These are phyloP conservation scores for Syngnathus scovelli DNA, from an alignment of 2,113 vertebrate species.

Conservation along the genomic window DNA sequence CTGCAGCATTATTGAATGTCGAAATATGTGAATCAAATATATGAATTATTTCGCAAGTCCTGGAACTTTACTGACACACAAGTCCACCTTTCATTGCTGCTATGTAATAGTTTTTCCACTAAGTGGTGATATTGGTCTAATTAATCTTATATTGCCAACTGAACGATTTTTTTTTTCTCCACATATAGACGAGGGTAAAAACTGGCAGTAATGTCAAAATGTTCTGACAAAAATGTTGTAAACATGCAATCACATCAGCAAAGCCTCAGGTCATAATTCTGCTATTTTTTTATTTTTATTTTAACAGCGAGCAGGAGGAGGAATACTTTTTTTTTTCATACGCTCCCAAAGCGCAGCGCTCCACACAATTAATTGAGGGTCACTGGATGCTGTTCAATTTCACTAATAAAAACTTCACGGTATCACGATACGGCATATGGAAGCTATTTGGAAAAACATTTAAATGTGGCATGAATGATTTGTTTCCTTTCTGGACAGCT, in stretches of 20 bases:
- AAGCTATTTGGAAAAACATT: constrained; percentile 14
- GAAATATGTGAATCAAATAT: background rate
- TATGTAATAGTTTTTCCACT: constrained; percentile 32
- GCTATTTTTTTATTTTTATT: background rate
- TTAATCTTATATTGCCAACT: background rate
- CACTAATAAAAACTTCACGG: background rate
- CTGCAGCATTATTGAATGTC: background rate
- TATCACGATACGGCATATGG: background rate
- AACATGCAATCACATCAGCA: constrained; percentile 8
- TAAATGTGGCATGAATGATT: background rate
- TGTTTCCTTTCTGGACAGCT: background rate
- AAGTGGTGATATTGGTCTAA: constrained; percentile 27
- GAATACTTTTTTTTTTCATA: background rate
- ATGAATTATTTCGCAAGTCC: no score
- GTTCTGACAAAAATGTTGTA: background rate
- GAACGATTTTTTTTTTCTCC: no score
- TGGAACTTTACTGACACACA: background rate
- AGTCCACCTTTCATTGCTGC: constrained; percentile 2
- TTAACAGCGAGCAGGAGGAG: background rate
- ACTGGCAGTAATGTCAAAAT: no score
- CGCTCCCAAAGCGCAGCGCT: background rate
- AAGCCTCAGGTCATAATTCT: background rate
- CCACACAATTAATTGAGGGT: constrained; percentile 4
- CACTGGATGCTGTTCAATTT: constrained; percentile 6
- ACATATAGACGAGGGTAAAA: no score